Conservation (phyloP, 2,888 invertebrate genomes). For the Ligdia adustata region DNA sequence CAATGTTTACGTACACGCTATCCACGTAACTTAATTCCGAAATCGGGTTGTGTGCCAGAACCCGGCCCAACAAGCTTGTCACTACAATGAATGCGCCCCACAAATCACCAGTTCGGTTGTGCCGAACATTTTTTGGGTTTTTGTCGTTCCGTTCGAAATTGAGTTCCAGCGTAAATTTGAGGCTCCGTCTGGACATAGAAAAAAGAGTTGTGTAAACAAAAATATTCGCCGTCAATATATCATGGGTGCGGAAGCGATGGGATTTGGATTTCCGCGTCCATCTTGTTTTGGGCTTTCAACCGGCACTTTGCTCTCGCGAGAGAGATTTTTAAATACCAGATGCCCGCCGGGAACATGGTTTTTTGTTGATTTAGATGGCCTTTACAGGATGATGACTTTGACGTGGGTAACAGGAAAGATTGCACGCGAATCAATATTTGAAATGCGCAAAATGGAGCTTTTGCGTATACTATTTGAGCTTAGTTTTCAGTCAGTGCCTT, state of each 20-base stretch:
- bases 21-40: constrained; percentile 52
- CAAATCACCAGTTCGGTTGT: constrained; percentile 77
- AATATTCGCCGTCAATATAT: constrained; percentile 46
- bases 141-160: constrained; percentile 76
- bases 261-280: constrained; percentile 39
- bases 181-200: constrained; percentile 44
- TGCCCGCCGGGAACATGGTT: constrained; percentile 8
- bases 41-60: constrained; percentile 61
- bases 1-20: constrained; percentile 51
- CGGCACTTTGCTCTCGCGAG: constrained; percentile 6
- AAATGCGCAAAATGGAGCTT: neutral
- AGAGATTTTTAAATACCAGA: constrained; percentile 14
- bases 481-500: neutral
- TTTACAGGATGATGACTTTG: constrained; percentile 11
- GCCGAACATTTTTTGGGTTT: constrained; percentile 54
- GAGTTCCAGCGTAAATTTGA: constrained; percentile 70
- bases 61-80: constrained; percentile 69
- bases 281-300: constrained; percentile 25
- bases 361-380: constrained; percentile 15
- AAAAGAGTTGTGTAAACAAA: constrained; percentile 55
- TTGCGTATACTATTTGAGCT: neutral
- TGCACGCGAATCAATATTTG: neutral
- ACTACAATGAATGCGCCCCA: constrained; percentile 78
- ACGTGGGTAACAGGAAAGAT: constrained; percentile 12
- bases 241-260: constrained; percentile 40